Percentiles rank a stretch among this genome's conserved stretches.
Evolutionary conservation across 2,888 invertebrate genomes (phyloP).

Genomic region (Cyaniris semiargus): DNA sequence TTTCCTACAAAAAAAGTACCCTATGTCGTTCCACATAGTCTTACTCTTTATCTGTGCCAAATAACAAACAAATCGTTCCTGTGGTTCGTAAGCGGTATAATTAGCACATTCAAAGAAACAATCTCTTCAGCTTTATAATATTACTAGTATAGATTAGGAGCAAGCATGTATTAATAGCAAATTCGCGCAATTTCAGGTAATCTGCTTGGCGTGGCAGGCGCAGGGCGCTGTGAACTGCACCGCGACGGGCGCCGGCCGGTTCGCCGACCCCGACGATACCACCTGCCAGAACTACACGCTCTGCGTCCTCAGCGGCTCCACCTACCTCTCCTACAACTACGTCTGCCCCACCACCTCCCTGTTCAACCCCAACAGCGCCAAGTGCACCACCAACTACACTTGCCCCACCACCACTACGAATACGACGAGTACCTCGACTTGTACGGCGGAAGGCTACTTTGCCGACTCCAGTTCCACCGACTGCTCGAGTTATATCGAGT

Average conservation of each 20-base stretch:
- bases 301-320: conserved; percentile 53
- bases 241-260: conserved; percentile 56
- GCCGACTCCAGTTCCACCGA: conserved; percentile 57
- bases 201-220: conserved; percentile 47
- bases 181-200: conserved; percentile 39
- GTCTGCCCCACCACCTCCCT: conserved; percentile 66
- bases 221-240: conserved; percentile 60
- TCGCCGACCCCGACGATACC: conserved; percentile 60
- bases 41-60: too few relatives aligned
- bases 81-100: too few relatives aligned
- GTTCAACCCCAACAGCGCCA: conserved; percentile 58
- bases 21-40: too few relatives aligned
- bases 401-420: conserved; percentile 51
- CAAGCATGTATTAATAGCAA: too few relatives aligned
- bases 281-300: conserved; percentile 68
- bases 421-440: conserved; percentile 48
- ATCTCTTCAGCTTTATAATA: too few relatives aligned
- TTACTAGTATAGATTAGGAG: too few relatives aligned
- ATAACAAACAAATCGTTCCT: too few relatives aligned
- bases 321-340: conserved; percentile 60
- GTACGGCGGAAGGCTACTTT: conserved; percentile 59
- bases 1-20: too few relatives aligned
- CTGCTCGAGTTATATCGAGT: conserved; percentile 62
- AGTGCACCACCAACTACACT: conserved; percentile 61
- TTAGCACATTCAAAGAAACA: too few relatives aligned